These are phyloP conservation scores for Notolabrus celidotus DNA, from an alignment of 2,797 vertebrate species.

Conservation along the genomic window DNA sequence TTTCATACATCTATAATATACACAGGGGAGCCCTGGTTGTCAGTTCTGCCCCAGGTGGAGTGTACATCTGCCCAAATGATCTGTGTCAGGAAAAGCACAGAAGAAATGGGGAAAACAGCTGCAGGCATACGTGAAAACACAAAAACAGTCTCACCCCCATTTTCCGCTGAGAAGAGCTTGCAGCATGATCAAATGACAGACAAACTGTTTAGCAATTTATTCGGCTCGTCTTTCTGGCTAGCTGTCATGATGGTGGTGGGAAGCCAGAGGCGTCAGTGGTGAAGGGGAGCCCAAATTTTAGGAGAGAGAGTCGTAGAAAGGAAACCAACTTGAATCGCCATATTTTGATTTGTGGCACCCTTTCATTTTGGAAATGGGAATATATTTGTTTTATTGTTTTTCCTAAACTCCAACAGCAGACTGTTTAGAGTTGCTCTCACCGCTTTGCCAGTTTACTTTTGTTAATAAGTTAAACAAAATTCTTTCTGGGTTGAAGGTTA, in stretches of 20 bases:
- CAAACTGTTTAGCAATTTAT: constrained; percentile 47
- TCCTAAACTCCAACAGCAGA: constrained; percentile 12
- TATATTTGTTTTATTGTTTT: constrained; percentile 14
- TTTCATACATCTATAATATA: constrained; percentile 61
- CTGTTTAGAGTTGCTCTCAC: constrained; percentile 26
- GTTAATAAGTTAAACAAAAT: constrained; percentile 20
- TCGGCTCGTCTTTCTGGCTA: constrained; percentile 51
- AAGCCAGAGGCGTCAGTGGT: constrained; percentile 52
- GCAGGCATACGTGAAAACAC: constrained; percentile 52
- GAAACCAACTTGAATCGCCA: constrained; percentile 31
- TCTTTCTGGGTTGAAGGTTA: neutral
- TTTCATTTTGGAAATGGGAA: constrained; percentile 13
- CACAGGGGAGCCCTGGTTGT: constrained; percentile 53
- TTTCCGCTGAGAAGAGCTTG: constrained; percentile 60
- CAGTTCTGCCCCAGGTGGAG: constrained; percentile 66
- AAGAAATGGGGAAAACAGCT: constrained; percentile 74
- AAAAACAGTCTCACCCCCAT: constrained; percentile 51
- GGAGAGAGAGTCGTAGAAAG: constrained; percentile 17
- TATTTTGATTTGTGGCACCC: constrained; percentile 55
- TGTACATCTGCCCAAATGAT: constrained; percentile 70
- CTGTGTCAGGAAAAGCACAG: constrained; percentile 55
- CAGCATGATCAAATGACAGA: constrained; percentile 61
- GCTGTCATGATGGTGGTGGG: constrained; percentile 37
- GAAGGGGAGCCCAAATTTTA: constrained; percentile 40
- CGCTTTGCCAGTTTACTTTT: constrained; percentile 25